Conservation (phyloP, 2,888 invertebrate species). For the Agriotes lineatus region DNA sequence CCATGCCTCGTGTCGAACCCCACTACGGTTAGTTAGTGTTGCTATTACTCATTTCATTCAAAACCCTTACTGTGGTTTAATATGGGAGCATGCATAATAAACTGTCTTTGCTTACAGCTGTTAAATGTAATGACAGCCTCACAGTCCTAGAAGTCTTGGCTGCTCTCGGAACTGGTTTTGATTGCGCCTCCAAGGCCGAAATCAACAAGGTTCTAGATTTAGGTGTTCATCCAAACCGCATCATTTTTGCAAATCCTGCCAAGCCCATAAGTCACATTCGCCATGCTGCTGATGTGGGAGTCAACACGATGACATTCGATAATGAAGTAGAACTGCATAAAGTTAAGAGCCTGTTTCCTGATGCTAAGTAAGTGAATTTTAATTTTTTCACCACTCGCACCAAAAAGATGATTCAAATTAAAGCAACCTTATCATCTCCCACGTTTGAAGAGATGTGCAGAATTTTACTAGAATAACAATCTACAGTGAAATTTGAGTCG, state of each 20-base stretch:
- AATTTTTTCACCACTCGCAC: too few species aligned
- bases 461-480: too few species aligned
- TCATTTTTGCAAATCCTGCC: constrained; percentile 97
- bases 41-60: too few species aligned
- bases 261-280: constrained; percentile 92
- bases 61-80: too few species aligned
- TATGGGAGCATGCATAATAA: too few species aligned
- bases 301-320: constrained; percentile 92
- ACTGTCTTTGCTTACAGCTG: too few species aligned
- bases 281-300: constrained; percentile 81
- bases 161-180: constrained; percentile 91
- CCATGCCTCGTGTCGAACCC: constrained; percentile 90
- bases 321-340: constrained; percentile 93
- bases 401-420: too few species aligned
- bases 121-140: constrained; percentile 96
- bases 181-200: constrained; percentile 96
- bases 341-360: constrained; percentile 84
- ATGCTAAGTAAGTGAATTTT: constrained; percentile 77
- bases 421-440: too few species aligned
- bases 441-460: too few species aligned
- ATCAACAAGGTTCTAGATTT: constrained; percentile 84
- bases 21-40: constrained; percentile 86
- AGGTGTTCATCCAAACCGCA: constrained; percentile 82
- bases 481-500: too few species aligned
- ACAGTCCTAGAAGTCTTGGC: constrained; percentile 87